These are phyloP conservation scores for Acronicta leporina DNA, from an alignment of 2,888 invertebrate species.

Conservation along the genomic window DNA sequence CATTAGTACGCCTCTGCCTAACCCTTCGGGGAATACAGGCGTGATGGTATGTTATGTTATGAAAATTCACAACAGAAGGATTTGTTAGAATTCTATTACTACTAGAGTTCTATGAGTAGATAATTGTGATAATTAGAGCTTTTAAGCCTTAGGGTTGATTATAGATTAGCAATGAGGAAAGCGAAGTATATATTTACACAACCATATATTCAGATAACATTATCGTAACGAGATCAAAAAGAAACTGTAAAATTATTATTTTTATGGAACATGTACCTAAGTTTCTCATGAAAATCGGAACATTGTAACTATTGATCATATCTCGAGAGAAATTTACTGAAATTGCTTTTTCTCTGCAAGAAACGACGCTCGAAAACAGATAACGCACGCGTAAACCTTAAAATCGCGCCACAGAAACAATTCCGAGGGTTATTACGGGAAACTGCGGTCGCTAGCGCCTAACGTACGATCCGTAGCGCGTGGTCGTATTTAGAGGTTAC, in stretches of 20 bases:
- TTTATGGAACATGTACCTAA: neutral
- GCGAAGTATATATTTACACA: too few species aligned
- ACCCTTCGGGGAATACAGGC: too few species aligned
- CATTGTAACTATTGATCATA: constrained; percentile 6
- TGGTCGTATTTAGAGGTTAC: constrained; percentile 2
- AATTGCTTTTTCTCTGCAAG: constrained; percentile 12
- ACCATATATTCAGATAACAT: neutral
- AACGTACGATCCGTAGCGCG: constrained; percentile 12
- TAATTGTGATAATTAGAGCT: too few species aligned
- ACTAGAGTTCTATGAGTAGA: too few species aligned
- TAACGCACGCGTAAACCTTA: constrained; percentile 15
- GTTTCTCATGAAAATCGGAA: neutral
- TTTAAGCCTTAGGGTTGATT: too few species aligned
- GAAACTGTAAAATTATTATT: neutral
- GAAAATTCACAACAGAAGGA: too few species aligned
- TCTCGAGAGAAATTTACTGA: neutral
- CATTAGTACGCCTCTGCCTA: too few species aligned
- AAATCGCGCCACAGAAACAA: constrained; percentile 14
- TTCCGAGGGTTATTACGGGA: constrained; percentile 18
- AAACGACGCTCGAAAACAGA: constrained; percentile 3
- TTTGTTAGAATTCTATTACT: too few species aligned
- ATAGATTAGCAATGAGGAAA: too few species aligned
- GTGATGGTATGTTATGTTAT: too few species aligned
- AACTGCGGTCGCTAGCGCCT: constrained; percentile 18
- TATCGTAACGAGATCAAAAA: neutral